phyloP scores from a whole-genome alignment of 1,140 invertebrate genomes.

The Venturia canescens region DNA sequence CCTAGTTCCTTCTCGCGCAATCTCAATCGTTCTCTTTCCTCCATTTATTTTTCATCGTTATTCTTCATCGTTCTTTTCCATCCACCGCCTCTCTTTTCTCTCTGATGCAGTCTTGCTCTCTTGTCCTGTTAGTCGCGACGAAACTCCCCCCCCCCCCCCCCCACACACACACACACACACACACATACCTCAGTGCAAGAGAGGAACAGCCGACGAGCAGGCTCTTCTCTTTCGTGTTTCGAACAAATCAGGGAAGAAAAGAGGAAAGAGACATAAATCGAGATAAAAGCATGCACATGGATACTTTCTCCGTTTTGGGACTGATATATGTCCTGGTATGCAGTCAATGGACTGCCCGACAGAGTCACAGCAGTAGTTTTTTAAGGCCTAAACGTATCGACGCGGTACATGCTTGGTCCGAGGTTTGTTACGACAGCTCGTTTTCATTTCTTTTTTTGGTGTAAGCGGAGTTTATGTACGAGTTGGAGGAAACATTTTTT shows the following conservation, averaged over 20 bases:
- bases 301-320: constrained; percentile 7
- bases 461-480: too few species aligned
- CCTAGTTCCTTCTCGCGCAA: constrained; percentile 19
- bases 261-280: constrained; percentile 63
- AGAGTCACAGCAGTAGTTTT: constrained; percentile 19
- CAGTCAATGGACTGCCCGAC: neutral
- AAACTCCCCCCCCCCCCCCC: too few species aligned
- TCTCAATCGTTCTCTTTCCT: constrained; percentile 23
- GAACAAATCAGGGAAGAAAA: constrained; percentile 46
- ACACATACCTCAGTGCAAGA: neutral
- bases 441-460: too few species aligned
- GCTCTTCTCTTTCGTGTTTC: constrained; percentile 31
- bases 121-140: constrained; percentile 38
- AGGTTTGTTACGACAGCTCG: too few species aligned
- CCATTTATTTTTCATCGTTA: neutral
- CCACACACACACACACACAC: too few species aligned
- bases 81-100: constrained; percentile 30
- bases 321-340: neutral
- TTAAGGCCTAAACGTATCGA: constrained; percentile 18
- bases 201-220: neutral
- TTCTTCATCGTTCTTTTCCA: constrained; percentile 12
- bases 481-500: too few species aligned
- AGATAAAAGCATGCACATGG: constrained; percentile 49
- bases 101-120: constrained; percentile 35
- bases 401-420: neutral